Evolutionary conservation across 2,888 invertebrate genomes (phyloP).

Genomic region (Drosophila siamana): DNA sequence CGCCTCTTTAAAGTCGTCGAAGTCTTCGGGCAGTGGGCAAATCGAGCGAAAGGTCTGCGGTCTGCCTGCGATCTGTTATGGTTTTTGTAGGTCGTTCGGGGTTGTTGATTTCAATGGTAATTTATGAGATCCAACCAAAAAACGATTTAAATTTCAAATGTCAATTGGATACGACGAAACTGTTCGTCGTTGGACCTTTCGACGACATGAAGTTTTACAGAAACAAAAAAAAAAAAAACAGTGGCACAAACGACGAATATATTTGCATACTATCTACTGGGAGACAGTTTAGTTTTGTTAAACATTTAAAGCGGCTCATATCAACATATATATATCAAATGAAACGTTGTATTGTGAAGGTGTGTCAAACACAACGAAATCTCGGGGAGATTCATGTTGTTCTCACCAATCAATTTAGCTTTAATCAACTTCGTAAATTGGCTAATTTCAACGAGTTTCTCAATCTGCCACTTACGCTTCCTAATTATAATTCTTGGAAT

Average conservation of each 20-base stretch:
- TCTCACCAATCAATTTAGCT: not conserved
- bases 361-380: too few relatives aligned
- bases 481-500: constrained; percentile 18
- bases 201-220: constrained; percentile 3
- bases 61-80: constrained; percentile 17
- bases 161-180: constrained; percentile 38
- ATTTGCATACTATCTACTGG: constrained; percentile 22
- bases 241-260: constrained; percentile 29
- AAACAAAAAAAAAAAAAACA: too few relatives aligned
- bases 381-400: not conserved
- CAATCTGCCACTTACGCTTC: constrained; percentile 4
- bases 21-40: constrained; percentile 18
- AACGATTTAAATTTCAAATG: constrained; percentile 59
- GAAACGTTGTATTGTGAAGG: too few relatives aligned
- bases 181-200: constrained; percentile 13
- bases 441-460: constrained; percentile 6
- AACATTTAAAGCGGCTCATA: too few relatives aligned
- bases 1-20: constrained; percentile 2
- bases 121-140: constrained; percentile 41
- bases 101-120: constrained; percentile 47
- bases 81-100: constrained; percentile 57
- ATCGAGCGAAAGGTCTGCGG: constrained; percentile 34
- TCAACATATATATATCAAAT: too few relatives aligned
- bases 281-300: not conserved
- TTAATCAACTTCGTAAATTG: constrained; percentile 13